Percentiles rank a stretch among this genome's conserved stretches.
phyloP scores from a whole-genome alignment of 92 coral and sea anemone species.

The Zoanthus gigantus region DNA sequence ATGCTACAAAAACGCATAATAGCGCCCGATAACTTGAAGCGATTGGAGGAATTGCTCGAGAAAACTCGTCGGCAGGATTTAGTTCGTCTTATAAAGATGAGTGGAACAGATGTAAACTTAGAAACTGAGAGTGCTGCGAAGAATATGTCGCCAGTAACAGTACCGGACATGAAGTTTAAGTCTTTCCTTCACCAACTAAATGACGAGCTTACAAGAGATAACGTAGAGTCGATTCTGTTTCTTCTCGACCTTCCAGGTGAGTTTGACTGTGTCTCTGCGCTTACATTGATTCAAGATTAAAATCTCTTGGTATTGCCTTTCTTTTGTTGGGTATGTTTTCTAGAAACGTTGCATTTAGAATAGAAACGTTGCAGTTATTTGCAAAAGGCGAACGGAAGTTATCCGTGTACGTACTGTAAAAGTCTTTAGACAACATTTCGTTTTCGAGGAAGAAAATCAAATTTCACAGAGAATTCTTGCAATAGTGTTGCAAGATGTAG shows the following conservation, averaged over 20 bases:
- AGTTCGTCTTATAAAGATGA: conserved; percentile 56
- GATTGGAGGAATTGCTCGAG: conserved; percentile 62
- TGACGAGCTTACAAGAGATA: conserved; percentile 78
- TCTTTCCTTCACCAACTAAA: conserved; percentile 71
- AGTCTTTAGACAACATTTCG: too few relatives aligned
- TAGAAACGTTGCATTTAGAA: too few relatives aligned
- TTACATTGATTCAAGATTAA: not conserved
- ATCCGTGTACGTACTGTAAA: too few relatives aligned
- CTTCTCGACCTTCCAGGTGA: conserved; percentile 85
- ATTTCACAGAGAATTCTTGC: too few relatives aligned
- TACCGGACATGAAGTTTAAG: conserved; percentile 29
- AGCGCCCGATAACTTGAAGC: conserved; percentile 47
- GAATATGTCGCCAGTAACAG: not conserved
- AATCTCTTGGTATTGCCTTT: too few relatives aligned
- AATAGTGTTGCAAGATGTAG: too few relatives aligned
- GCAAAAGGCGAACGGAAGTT: too few relatives aligned
- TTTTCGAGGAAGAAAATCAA: too few relatives aligned
- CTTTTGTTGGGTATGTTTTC: too few relatives aligned
- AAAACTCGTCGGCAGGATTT: conserved; percentile 71
- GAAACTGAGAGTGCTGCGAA: conserved; percentile 70
- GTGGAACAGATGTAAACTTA: conserved; percentile 56
- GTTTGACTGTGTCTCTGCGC: not conserved
- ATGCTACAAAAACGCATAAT: conserved; percentile 69
- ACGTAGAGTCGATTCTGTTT: conserved; percentile 81
- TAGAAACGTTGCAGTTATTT: too few relatives aligned